Evolutionary conservation across 2,113 vertebrate species (phyloP), one percentile per base, ranked within the genome.

Genomic region (Phylloscopus whistleri): DNA sequence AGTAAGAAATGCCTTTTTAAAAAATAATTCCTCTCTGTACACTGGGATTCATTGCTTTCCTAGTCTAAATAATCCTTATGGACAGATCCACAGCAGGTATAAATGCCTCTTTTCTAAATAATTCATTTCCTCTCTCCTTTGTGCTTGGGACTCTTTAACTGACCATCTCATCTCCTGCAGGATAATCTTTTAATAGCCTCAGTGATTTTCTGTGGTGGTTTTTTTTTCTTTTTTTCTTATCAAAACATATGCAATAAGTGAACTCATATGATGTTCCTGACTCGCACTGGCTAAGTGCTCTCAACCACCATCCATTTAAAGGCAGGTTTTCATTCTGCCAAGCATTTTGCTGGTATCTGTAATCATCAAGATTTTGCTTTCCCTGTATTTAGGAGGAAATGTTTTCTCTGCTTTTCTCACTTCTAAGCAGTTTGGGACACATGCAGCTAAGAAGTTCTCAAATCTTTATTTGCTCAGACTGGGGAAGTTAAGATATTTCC

Each of bases 131-230:
- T 78, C 24, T 92, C 73, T 87, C 44, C 19, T 81, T 93, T 93
- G 49, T 84, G n/a, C 35, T 81, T 68, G 39, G 16, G 48, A 89
- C 87, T 89, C 64, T 90, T 90, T 90, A 76, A 69, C 82, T 91
- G 90, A 56, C 70, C 2, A 3, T 58, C 56, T 87, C 53, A 79
- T 75, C 80, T 89, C 21, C 33, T 89, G 26, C 49, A 89, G 87
- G 44, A 89, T 95, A 91, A 95, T 94, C 86, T 91, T 94, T 95
- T 95, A 94, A 91, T 43, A 89, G 33, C 53, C 18, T 94, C 62
- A 76, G 62, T 31, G 6, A 78, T 81, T 76, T 94, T 91, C 48
- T 86, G 30, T 12, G 12, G 11, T 48, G 46, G 5, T 41, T 15
- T 86, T 75, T 80, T 7, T 13, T 83, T 69, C 28, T 66, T 4